A percentile compares a stretch with the other conserved stretches of the same genome.
Conservation (phyloP, 2,888 invertebrate genomes). For the Pycnomerus fuliginosus region DNA sequence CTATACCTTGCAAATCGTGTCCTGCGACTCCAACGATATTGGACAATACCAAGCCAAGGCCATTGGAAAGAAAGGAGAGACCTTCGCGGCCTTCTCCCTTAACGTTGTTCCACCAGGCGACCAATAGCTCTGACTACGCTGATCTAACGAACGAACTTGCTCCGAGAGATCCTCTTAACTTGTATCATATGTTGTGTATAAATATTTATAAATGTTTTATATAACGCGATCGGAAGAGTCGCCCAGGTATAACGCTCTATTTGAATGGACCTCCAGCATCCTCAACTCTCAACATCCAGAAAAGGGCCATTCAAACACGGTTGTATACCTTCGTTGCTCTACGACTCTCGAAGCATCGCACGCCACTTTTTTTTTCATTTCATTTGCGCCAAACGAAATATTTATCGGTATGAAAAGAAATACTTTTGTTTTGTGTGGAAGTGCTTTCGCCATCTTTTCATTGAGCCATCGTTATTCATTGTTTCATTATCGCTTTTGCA, state of each 20-base stretch:
- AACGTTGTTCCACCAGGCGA: slow-evolving; percentile 68
- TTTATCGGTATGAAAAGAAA: slow-evolving; percentile 47
- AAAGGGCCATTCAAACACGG: slow-evolving; percentile 21
- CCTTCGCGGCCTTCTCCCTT: slow-evolving; percentile 81
- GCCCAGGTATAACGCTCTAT: slow-evolving; percentile 13
- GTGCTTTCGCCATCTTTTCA: slow-evolving; percentile 51
- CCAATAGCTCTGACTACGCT: slow-evolving; percentile 47
- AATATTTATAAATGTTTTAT: slow-evolving; percentile 45
- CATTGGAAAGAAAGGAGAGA: slow-evolving; percentile 82
- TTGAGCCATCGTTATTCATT: slow-evolving; percentile 48
- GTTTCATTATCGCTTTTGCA: slow-evolving; percentile 45
- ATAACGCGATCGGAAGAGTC: slow-evolving; percentile 30
- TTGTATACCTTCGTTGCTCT: slow-evolving; percentile 15
- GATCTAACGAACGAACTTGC: slow-evolving; percentile 50
- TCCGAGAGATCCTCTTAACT: slow-evolving; percentile 41
- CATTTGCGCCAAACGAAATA: slow-evolving; percentile 37
- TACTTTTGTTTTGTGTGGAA: slow-evolving; percentile 50
- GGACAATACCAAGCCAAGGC: slow-evolving; percentile 88
- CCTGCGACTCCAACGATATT: slow-evolving; percentile 73
- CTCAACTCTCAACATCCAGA: slow-evolving; percentile 37
- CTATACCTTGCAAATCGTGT: slow-evolving; percentile 75
- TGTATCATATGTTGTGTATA: slow-evolving; percentile 44
- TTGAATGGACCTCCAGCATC: slow-evolving; percentile 35
- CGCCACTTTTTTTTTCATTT: slow-evolving; percentile 28
- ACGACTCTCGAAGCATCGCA: slow-evolving; percentile 26